Evolutionary conservation across 2,797 vertebrate genomes (phyloP).

Genomic region (Hippocampus kuda): DNA sequence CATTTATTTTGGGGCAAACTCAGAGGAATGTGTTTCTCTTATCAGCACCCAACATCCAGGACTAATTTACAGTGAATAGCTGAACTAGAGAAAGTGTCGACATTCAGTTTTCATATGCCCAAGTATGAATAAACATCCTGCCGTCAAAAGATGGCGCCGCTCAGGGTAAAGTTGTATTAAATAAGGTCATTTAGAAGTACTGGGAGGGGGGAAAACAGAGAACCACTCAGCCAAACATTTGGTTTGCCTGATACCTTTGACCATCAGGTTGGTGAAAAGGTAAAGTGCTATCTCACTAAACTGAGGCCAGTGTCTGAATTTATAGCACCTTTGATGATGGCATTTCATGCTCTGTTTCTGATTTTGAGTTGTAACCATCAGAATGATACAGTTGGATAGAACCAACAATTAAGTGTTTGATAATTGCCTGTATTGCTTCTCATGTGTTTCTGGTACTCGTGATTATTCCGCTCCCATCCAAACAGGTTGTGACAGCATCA

Average conservation of each 20-base stretch:
- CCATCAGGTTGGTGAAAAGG: neutral
- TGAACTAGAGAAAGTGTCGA: constrained; percentile 22
- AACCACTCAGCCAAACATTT: neutral
- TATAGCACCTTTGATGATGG: neutral
- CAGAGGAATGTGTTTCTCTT: constrained; percentile 29
- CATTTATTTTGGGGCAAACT: constrained; percentile 41
- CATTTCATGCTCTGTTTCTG: neutral
- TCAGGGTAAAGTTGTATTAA: neutral
- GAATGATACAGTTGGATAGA: neutral
- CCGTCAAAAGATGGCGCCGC: constrained; percentile 11
- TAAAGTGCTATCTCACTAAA: neutral
- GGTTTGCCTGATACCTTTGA: neutral
- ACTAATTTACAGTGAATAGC: constrained; percentile 25
- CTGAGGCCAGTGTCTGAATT: neutral
- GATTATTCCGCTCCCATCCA: too few species aligned
- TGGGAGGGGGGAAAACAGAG: neutral
- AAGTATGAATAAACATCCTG: constrained; percentile 46
- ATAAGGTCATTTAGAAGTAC: neutral
- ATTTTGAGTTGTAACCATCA: neutral
- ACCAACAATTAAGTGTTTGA: too few species aligned
- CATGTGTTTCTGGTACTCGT: too few species aligned
- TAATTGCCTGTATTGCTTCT: too few species aligned
- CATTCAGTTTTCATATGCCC: constrained; percentile 10
- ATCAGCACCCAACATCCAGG: constrained; percentile 31
- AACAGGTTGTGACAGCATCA: too few species aligned